Conservation (phyloP, 2,888 invertebrate genomes). For the Linhomoeus sp. region DNA sequence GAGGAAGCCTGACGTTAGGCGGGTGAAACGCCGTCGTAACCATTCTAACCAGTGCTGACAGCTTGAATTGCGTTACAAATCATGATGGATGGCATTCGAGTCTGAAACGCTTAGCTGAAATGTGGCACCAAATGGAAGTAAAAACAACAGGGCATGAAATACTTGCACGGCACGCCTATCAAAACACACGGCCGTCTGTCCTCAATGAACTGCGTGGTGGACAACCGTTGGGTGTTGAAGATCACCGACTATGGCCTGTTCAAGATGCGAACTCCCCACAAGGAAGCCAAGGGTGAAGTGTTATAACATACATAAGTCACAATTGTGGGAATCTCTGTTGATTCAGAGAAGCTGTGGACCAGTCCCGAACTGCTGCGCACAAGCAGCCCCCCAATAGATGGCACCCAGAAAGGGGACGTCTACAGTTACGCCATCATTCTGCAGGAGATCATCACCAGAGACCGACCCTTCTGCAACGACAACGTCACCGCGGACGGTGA, state of each 20-base stretch:
- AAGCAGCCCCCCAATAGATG: not conserved
- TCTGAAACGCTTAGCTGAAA: too few relatives aligned
- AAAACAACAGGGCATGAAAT: slow-evolving; percentile 6
- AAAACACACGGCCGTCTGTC: slow-evolving; percentile 1
- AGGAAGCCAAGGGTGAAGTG: slow-evolving; percentile 3
- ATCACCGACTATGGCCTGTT: slow-evolving; percentile 4
- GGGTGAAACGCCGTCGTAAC: too few relatives aligned
- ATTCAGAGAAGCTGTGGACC: slow-evolving; percentile 2
- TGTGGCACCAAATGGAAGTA: too few relatives aligned
- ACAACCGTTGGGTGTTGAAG: slow-evolving; percentile 1
- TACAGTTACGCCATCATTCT: slow-evolving; percentile 13
- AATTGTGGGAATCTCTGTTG: too few relatives aligned
- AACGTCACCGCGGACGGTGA: not conserved
- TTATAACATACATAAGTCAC: too few relatives aligned
- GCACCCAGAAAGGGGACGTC: not conserved
- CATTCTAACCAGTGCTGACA: too few relatives aligned
- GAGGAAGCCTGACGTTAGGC: too few relatives aligned
- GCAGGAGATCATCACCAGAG: slow-evolving; percentile 49
- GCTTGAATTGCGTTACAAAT: too few relatives aligned
- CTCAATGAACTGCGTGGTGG: slow-evolving; percentile 3
- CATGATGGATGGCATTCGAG: too few relatives aligned
- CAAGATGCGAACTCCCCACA: slow-evolving; percentile 1
- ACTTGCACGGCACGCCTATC: not conserved
- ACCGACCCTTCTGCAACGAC: not conserved
- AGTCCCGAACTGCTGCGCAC: slow-evolving; percentile 1